phyloP scores from a whole-genome alignment of 2,888 invertebrate genomes.

The Chouioia cunea region DNA sequence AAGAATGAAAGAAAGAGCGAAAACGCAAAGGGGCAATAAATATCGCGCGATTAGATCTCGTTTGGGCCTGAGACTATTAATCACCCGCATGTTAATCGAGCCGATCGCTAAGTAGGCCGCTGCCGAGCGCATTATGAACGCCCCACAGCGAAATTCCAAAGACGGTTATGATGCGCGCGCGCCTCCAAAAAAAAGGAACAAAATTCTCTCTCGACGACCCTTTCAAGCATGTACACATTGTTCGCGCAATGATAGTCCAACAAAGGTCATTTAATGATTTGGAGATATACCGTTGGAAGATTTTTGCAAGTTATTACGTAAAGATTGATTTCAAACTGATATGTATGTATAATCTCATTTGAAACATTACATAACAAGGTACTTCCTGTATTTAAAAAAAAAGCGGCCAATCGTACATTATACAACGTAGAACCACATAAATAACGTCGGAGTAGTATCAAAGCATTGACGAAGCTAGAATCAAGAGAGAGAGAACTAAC shows the following conservation, averaged over 20 bases:
- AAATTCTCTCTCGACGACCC: too few species aligned
- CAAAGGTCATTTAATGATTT: background rate
- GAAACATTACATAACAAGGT: too few species aligned
- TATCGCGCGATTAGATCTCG: conserved; percentile 66
- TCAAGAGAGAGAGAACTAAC: too few species aligned
- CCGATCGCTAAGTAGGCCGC: conserved; percentile 65
- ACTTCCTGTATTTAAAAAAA: too few species aligned
- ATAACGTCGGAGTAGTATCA: background rate
- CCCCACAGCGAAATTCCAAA: too few species aligned
- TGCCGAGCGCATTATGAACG: too few species aligned
- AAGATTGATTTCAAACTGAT: too few species aligned
- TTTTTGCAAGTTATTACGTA: background rate
- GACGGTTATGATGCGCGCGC: background rate
- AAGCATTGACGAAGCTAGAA: too few species aligned
- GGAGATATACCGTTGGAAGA: background rate
- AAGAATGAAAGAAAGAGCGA: conserved; percentile 56
- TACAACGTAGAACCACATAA: conserved; percentile 58
- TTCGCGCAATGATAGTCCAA: too few species aligned
- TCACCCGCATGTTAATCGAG: conserved; percentile 65
- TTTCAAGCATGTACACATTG: too few species aligned
- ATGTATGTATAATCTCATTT: too few species aligned
- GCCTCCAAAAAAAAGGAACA: background rate
- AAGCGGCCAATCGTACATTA: conserved; percentile 50
- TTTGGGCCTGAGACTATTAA: conserved; percentile 60
- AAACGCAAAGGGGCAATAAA: conserved; percentile 59